Evolutionary conservation across 2,888 invertebrate genomes (phyloP).

Genomic region (Emmelina monodactyla): DNA sequence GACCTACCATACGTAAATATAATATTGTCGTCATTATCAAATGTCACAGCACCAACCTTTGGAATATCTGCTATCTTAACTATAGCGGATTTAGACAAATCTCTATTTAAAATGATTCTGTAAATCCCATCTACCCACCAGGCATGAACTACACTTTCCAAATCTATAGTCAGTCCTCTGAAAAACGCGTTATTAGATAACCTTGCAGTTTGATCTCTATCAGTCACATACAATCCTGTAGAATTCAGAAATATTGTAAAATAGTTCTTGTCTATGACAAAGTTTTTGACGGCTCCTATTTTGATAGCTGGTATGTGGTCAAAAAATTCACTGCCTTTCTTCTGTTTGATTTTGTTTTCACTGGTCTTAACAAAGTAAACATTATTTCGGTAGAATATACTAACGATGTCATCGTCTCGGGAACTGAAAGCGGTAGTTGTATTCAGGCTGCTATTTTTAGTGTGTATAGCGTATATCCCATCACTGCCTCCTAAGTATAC

Average conservation of each 20-base stretch:
- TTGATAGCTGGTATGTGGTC: constrained; percentile 24
- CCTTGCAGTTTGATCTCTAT: constrained; percentile 23
- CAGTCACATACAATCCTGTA: constrained; percentile 35
- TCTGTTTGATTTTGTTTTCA: constrained; percentile 31
- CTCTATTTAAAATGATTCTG: constrained; percentile 27
- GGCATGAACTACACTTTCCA: constrained; percentile 34
- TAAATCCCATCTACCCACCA: constrained; percentile 56
- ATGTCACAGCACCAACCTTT: constrained; percentile 36
- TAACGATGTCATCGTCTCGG: constrained; percentile 33
- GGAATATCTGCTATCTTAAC: constrained; percentile 30
- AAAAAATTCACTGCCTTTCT: constrained; percentile 35
- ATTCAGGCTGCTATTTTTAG: constrained; percentile 19
- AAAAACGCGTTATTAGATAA: constrained; percentile 41
- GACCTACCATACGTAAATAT: constrained; percentile 32
- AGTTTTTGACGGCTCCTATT: constrained; percentile 32
- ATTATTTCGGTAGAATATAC: constrained; percentile 35
- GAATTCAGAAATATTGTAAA: constrained; percentile 33
- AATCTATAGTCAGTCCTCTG: constrained; percentile 40
- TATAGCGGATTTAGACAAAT: constrained; percentile 28
- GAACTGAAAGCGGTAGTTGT: constrained; percentile 34
- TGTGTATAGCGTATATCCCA: constrained; percentile 36
- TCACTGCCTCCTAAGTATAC: constrained; percentile 46
- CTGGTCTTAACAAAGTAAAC: constrained; percentile 36
- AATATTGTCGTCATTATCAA: constrained; percentile 44
- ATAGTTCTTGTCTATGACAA: constrained; percentile 38